Evolutionary conservation across 30 jellyfish, hydroid and myxozoan species (phyloP).

Genomic region (Aurelia coerulea): DNA sequence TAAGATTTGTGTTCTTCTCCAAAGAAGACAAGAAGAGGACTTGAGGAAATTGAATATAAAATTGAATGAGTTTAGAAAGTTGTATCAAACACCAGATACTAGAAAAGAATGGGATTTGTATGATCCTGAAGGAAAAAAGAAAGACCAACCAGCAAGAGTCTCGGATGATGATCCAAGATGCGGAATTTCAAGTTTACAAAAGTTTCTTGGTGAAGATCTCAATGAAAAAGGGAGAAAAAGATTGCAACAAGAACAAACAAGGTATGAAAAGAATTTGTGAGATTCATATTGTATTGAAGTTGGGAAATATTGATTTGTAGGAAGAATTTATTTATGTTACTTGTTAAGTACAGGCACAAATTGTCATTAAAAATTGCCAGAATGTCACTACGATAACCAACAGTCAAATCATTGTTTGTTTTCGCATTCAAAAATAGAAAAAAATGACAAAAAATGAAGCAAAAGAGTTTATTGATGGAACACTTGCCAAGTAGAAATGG

Average conservation of each 20-base stretch:
- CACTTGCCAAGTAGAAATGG: too few species aligned
- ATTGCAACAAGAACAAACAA: slow-evolving; percentile 86
- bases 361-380: too few species aligned
- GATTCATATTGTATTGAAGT: neutral
- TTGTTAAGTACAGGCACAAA: too few species aligned
- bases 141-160: slow-evolving; percentile 91
- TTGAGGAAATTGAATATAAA: slow-evolving; percentile 62
- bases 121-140: slow-evolving; percentile 88
- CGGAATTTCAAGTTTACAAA: slow-evolving; percentile 91
- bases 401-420: too few species aligned
- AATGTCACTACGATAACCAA: too few species aligned
- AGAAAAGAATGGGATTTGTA: slow-evolving; percentile 92
- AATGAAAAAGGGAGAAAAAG: slow-evolving; percentile 80
- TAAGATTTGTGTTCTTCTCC: slow-evolving; percentile 74
- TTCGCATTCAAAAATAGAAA: too few species aligned
- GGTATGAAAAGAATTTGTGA: slow-evolving; percentile 26
- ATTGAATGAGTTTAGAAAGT: slow-evolving; percentile 75
- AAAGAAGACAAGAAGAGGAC: slow-evolving; percentile 88
- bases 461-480: too few species aligned
- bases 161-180: slow-evolving; percentile 97
- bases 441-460: too few species aligned
- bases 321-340: neutral
- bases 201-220: slow-evolving; percentile 90
- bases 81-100: slow-evolving; percentile 74
- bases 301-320: neutral